phyloP scores from a whole-genome alignment of 2,113 vertebrate species.

The Sinocyclocheilus rhinocerous region DNA sequence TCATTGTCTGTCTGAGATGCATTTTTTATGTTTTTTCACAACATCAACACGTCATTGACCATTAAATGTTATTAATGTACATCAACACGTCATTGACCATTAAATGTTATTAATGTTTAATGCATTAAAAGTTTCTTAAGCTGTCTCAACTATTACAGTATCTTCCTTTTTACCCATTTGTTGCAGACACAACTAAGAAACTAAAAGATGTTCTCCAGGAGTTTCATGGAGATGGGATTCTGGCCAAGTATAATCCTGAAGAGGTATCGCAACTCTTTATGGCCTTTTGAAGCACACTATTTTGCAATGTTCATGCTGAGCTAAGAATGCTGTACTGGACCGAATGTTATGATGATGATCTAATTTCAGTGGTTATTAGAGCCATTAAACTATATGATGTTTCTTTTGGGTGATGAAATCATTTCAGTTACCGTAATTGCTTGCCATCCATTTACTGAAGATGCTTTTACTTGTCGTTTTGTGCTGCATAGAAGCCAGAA shows the following conservation, averaged over 20 bases:
- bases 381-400: neutral
- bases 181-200: slow-evolving; percentile 91
- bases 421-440: neutral
- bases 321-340: neutral
- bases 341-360: neutral
- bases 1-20: neutral
- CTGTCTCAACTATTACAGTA: neutral
- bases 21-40: neutral
- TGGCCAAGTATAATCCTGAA: slow-evolving; percentile 94
- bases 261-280: slow-evolving; percentile 77
- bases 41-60: neutral
- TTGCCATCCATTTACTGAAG: neutral
- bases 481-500: neutral
- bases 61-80: neutral
- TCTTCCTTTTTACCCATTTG: neutral
- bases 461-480: neutral
- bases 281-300: neutral
- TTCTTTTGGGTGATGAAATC: neutral
- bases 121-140: too few species aligned
- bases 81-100: neutral
- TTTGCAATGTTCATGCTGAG: neutral
- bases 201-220: slow-evolving; percentile 94
- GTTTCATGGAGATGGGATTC: slow-evolving; percentile 90
- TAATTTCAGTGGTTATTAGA: neutral
- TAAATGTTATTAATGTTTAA: too few species aligned